phyloP scores from a whole-genome alignment of 2,797 vertebrate species.

The Phoxinus dragarum region DNA sequence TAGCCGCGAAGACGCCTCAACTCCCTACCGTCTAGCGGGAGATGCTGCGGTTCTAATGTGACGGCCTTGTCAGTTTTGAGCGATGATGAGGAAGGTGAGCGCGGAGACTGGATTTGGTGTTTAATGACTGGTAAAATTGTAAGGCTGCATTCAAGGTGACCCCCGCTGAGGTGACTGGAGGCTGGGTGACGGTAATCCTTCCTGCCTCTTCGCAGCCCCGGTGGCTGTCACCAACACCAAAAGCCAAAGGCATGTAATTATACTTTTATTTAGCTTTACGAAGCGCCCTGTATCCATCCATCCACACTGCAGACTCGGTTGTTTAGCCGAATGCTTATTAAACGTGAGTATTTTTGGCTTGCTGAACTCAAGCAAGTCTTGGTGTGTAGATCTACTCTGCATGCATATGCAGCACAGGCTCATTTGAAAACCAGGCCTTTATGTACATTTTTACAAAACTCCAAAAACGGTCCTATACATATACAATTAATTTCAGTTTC shows the following conservation, averaged over 20 bases:
- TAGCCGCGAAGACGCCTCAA: slow-evolving; percentile 25
- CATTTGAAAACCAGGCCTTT: neutral
- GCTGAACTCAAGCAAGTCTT: slow-evolving; percentile 41
- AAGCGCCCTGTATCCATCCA: slow-evolving; percentile 75
- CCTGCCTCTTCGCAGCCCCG: slow-evolving; percentile 70
- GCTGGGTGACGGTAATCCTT: slow-evolving; percentile 79
- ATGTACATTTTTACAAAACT: neutral
- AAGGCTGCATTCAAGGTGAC: slow-evolving; percentile 82
- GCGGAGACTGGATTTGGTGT: slow-evolving; percentile 77
- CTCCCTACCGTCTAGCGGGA: slow-evolving; percentile 19
- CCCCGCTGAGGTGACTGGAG: slow-evolving; percentile 74
- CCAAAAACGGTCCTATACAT: too few relatives aligned
- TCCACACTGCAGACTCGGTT: slow-evolving; percentile 73
- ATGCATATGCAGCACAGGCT: neutral
- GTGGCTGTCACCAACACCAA: slow-evolving; percentile 73
- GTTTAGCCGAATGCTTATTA: slow-evolving; percentile 64
- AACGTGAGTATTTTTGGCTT: slow-evolving; percentile 69
- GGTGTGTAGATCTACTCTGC: neutral
- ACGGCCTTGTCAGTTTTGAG: slow-evolving; percentile 71
- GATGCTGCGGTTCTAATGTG: slow-evolving; percentile 61
- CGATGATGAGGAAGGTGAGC: slow-evolving; percentile 70
- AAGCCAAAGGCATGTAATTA: slow-evolving; percentile 79
- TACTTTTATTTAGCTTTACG: slow-evolving; percentile 80
- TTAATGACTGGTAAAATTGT: slow-evolving; percentile 85
- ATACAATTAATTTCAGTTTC: neutral